phyloP scores from a whole-genome alignment of 2,113 vertebrate species.

The Esox niger region DNA sequence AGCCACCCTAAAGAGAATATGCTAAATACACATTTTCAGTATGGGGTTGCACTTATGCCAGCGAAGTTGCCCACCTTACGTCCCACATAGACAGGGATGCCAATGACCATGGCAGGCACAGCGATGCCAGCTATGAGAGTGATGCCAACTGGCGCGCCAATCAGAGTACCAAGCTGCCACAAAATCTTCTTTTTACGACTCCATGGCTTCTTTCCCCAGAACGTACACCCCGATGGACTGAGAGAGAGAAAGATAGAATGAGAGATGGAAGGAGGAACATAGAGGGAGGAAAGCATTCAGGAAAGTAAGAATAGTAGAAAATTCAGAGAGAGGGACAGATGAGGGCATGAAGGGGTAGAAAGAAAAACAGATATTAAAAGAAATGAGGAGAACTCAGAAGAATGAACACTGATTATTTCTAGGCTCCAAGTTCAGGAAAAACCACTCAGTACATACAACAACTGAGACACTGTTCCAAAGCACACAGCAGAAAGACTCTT shows the following conservation, averaged over 20 bases:
- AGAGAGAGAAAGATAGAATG: conserved; percentile 3
- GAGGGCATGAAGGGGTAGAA: neutral
- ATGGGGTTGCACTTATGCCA: too few species aligned
- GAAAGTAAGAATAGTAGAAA: neutral
- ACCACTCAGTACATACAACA: neutral
- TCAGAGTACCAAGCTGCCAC: conserved; percentile 96
- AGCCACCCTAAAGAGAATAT: too few species aligned
- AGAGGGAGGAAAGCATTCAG: neutral
- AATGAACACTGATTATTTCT: neutral
- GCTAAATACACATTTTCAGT: too few species aligned
- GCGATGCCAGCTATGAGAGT: conserved; percentile 97
- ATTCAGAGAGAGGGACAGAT: neutral
- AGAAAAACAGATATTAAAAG: neutral
- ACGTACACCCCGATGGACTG: conserved; percentile 96
- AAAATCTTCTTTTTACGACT: conserved; percentile 99
- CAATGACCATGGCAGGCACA: conserved; percentile 97
- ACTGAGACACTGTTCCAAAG: neutral
- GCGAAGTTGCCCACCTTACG: conserved; percentile 85
- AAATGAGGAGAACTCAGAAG: neutral
- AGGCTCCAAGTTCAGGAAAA: neutral
- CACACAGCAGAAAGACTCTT: neutral
- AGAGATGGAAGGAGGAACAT: neutral
- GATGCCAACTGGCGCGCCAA: conserved; percentile 95
- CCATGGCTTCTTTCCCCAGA: conserved; percentile 99
- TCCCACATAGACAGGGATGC: conserved; percentile 94